Conservation (phyloP, 2,113 vertebrate species). For the Oreochromis niloticus region DNA sequence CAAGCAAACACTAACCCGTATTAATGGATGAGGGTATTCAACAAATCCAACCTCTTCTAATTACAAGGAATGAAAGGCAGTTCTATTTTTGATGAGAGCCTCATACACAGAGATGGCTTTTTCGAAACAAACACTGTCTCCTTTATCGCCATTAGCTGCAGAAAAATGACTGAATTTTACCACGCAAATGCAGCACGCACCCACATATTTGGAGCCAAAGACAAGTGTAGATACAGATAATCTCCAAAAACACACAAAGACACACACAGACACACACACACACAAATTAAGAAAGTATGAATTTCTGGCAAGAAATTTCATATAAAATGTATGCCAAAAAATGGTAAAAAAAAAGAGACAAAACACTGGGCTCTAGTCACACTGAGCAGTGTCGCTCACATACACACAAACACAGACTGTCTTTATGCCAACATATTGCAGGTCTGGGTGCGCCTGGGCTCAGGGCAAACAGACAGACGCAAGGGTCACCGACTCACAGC, state of each 20-base stretch:
- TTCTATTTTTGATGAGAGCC: constrained; percentile 35
- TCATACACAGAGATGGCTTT: constrained; percentile 1
- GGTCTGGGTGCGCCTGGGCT: constrained; percentile 15
- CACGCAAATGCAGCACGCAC: not conserved
- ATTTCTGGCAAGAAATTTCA: not conserved
- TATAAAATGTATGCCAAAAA: not conserved
- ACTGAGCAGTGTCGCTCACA: not conserved
- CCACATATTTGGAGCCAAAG: not conserved
- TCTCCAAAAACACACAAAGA: not conserved
- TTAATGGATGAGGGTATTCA: constrained; percentile 24
- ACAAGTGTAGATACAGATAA: not conserved
- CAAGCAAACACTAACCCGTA: constrained; percentile 14
- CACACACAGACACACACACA: not conserved
- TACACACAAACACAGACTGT: not conserved
- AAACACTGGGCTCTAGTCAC: not conserved
- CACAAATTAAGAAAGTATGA: not conserved
- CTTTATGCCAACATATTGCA: constrained; percentile 40
- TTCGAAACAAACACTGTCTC: not conserved
- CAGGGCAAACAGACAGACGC: constrained; percentile 22
- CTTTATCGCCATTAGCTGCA: not conserved
- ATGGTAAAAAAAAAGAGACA: too few species aligned
- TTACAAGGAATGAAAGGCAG: constrained; percentile 22
- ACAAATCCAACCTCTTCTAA: constrained; percentile 26
- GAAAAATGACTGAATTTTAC: not conserved
- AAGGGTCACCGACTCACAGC: constrained; percentile 51